phyloP scores from a whole-genome alignment of 2,113 vertebrate species.

The Dasypus novemcinctus region DNA sequence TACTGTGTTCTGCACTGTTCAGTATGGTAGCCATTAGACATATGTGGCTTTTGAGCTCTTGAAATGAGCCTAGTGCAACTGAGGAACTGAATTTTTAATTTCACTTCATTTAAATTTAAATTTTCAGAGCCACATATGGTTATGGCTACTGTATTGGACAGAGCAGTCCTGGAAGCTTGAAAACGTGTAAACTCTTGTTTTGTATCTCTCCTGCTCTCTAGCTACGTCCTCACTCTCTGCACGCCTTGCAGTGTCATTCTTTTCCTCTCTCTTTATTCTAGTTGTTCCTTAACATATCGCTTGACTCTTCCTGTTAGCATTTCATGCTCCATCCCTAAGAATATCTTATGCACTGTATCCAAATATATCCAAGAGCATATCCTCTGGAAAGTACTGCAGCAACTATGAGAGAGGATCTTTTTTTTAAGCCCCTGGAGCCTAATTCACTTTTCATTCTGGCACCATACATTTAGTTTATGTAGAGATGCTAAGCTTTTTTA shows the following conservation, averaged over 20 bases:
- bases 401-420: not conserved
- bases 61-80: not conserved
- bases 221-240: not conserved
- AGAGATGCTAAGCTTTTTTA: conserved; percentile 11
- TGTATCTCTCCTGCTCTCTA: not conserved
- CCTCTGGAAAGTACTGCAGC: not conserved
- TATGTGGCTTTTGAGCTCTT: not conserved
- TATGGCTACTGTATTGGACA: not conserved
- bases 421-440: not conserved
- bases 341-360: not conserved
- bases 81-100: not conserved
- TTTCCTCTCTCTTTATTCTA: not conserved
- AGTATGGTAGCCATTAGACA: not conserved
- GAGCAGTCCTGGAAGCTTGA: not conserved
- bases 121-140: not conserved
- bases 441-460: conserved; percentile 51
- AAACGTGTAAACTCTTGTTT: not conserved
- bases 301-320: not conserved
- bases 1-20: not conserved
- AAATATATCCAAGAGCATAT: not conserved
- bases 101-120: not conserved
- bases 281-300: not conserved
- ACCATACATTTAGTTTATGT: conserved; percentile 55
- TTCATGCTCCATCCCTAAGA: not conserved
- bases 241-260: not conserved